phyloP scores from a whole-genome alignment of 2,113 vertebrate genomes.

The Ornithorhynchus anatinus region DNA sequence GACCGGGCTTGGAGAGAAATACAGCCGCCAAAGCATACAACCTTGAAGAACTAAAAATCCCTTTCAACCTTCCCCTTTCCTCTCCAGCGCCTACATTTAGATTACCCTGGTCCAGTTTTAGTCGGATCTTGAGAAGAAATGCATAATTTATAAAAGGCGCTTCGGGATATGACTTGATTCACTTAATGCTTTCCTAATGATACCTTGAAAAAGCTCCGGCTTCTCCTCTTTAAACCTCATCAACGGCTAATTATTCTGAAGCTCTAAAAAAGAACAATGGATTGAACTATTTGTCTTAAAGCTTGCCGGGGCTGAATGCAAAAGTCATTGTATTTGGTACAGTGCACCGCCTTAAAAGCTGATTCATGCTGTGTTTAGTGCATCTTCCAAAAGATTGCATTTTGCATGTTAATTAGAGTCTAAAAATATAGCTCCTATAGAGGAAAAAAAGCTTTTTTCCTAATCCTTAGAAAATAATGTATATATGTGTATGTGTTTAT shows the following conservation, averaged over 20 bases:
- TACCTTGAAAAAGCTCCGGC: conserved; percentile 27
- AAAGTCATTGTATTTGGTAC: conserved; percentile 17
- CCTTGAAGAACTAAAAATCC: conserved; percentile 10
- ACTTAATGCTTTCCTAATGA: not conserved
- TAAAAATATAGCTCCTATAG: conserved; percentile 43
- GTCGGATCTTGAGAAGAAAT: conserved; percentile 27
- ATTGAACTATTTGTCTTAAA: conserved; percentile 47
- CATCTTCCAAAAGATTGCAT: conserved; percentile 33
- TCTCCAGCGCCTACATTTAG: conserved; percentile 4
- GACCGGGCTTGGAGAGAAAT: not conserved
- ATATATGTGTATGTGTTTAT: conserved; percentile 15
- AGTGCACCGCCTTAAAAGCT: conserved; percentile 34
- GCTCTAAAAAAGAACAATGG: conserved; percentile 40
- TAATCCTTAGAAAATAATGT: no score
- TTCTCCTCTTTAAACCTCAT: conserved; percentile 21
- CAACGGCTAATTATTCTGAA: conserved; percentile 44
- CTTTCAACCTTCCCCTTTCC: conserved; percentile 14
- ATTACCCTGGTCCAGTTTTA: not conserved
- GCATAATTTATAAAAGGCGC: conserved; percentile 19
- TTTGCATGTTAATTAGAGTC: conserved; percentile 47
- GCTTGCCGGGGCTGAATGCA: not conserved
- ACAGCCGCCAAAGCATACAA: not conserved
- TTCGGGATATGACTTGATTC: conserved; percentile 13
- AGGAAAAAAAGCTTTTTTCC: no score
- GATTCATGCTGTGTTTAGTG: conserved; percentile 38